Evolutionary conservation across 1,140 invertebrate species (phyloP), one percentile per base, ranked within the genome.

Genomic region (Bombus consobrinus): DNA sequence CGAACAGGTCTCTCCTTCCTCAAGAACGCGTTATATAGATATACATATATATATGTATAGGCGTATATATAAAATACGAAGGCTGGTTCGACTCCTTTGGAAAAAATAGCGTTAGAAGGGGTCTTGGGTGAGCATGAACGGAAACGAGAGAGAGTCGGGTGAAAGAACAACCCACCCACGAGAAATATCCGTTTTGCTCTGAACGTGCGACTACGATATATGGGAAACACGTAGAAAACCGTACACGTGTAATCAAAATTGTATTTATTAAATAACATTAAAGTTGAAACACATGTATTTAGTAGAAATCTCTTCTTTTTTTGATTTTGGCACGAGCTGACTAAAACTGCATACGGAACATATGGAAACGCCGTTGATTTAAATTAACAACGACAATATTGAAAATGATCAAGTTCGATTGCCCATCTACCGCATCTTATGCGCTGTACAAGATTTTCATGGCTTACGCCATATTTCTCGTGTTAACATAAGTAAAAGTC

Each of bases 1-100:
- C 69, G 79, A 81, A 85, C 84, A 69, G 79, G 22, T 47, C 78
- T 75, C 71, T 68, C 80, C 62, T 80, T 73, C 32, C 47, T 72
- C 71, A 69, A 77, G 81, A 62, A 68, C 57, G 74, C 74, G 75
- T 62, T 77, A 77, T 62, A 77, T 62, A 57, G 34, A 57, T 15
- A 39, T 41, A 81, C 8, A 62, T 66, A 39, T 28, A 81, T 57
- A 47, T 22, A 39, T 13, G 57, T 28, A 37, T 41, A 78, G 32
- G n/a, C n/a, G 66, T 13, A 47, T 25, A 74, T 53, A 53, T 53
- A 71, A 71, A 71, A 79, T 47, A 39, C 34, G 76, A 37, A 41
- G 37, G 25, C 28, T 64, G 71, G 59, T 72, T 84, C 32, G 75
- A 43, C 18, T 84, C 28, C 76, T 79, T 80, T 78, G 53, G 41